These are phyloP conservation scores for Okapia johnstoni DNA, from an alignment of 2,113 vertebrate species.

Conservation along the genomic window DNA sequence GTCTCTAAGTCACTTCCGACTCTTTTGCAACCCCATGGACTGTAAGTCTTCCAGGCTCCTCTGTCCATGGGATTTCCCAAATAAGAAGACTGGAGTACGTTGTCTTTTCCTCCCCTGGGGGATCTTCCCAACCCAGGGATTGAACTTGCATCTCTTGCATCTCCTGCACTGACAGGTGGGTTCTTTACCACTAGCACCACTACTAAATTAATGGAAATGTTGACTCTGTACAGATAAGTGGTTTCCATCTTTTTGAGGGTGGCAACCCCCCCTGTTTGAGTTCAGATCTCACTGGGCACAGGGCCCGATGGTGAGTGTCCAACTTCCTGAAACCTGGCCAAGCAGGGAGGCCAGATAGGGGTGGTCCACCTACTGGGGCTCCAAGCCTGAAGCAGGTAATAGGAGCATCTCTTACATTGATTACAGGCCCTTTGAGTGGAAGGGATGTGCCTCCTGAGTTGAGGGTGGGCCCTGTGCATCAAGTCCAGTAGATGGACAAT, in stretches of 20 bases:
- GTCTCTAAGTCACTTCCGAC: background rate
- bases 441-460: background rate
- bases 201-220: background rate
- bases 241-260: background rate
- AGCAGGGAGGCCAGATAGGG: background rate
- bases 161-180: background rate
- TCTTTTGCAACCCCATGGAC: background rate
- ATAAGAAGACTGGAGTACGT: background rate
- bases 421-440: background rate
- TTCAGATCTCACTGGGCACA: background rate
- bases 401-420: background rate
- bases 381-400: background rate
- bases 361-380: background rate
- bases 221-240: background rate
- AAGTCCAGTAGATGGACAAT: background rate
- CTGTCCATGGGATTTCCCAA: background rate
- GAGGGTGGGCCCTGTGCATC: fast-evolving
- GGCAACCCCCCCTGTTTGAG: background rate
- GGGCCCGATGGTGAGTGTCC: background rate
- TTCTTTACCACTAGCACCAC: background rate
- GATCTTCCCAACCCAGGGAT: background rate
- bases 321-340: background rate
- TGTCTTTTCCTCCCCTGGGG: background rate
- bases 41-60: background rate
- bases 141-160: background rate